Percentiles rank a stretch among this genome's conserved stretches.
phyloP scores from a whole-genome alignment of 2,888 invertebrate genomes.

The Empis livida region DNA sequence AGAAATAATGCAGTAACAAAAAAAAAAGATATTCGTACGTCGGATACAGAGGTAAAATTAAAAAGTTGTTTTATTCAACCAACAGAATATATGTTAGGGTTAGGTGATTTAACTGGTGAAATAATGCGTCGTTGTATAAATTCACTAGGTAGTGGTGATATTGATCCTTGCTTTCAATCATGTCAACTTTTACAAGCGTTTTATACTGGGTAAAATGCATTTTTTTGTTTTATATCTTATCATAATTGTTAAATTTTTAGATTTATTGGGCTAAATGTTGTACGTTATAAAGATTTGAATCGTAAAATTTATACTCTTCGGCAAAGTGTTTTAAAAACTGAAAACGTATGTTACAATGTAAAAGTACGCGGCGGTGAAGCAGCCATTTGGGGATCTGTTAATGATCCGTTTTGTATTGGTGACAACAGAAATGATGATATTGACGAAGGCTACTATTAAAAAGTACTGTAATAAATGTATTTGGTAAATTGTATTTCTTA shows the following conservation, averaged over 20 bases:
- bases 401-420: slow-evolving; percentile 18
- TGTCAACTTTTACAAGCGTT: slow-evolving; percentile 54
- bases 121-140: slow-evolving; percentile 81
- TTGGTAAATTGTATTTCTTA: too few relatives aligned
- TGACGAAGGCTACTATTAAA: slow-evolving; percentile 38
- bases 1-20: neutral
- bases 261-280: slow-evolving; percentile 37
- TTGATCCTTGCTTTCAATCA: slow-evolving; percentile 53
- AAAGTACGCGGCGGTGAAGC: slow-evolving; percentile 70
- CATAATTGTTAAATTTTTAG: slow-evolving; percentile 27
- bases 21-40: neutral
- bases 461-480: too few relatives aligned
- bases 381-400: slow-evolving; percentile 37
- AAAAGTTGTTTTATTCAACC: slow-evolving; percentile 34
- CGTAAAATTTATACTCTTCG: slow-evolving; percentile 58
- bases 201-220: slow-evolving; percentile 24
- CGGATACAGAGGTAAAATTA: neutral
- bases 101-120: slow-evolving; percentile 82
- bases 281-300: slow-evolving; percentile 47
- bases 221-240: slow-evolving; percentile 19
- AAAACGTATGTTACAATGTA: slow-evolving; percentile 68
- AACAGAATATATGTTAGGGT: slow-evolving; percentile 54
- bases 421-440: slow-evolving; percentile 31
- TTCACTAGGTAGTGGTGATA: slow-evolving; percentile 62
- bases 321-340: slow-evolving; percentile 70